These are phyloP conservation scores for Heliconius hewitsoni DNA, from an alignment of 1,140 invertebrate genomes.

Conservation along the genomic window DNA sequence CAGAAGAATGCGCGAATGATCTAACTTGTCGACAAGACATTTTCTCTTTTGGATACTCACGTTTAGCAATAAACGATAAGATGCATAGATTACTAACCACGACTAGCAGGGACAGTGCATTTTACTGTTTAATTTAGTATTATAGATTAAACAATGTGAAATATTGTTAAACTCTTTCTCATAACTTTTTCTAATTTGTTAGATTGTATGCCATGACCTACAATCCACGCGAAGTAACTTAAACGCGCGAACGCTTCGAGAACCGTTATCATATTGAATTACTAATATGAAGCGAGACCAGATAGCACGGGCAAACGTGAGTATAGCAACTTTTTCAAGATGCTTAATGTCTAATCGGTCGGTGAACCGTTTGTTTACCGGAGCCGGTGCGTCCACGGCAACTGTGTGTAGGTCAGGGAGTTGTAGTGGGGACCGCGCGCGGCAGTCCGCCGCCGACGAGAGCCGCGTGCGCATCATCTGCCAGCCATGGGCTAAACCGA, in stretches of 20 bases:
- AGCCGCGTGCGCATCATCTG: conserved; percentile 58
- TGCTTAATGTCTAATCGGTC: conserved; percentile 67
- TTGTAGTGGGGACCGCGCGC: conserved; percentile 52
- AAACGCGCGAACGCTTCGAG: conserved; percentile 58
- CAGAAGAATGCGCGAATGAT: conserved; percentile 48
- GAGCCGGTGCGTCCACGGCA: conserved; percentile 54
- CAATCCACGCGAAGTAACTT: conserved; percentile 50
- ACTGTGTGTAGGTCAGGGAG: conserved; percentile 68
- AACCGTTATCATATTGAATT: conserved; percentile 75
- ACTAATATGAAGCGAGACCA: conserved; percentile 61
- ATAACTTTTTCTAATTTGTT: conserved; percentile 27
- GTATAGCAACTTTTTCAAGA: conserved; percentile 51
- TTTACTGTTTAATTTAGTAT: neutral
- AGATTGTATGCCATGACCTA: conserved; percentile 59
- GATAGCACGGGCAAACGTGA: conserved; percentile 43
- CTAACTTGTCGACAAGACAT: conserved; percentile 43
- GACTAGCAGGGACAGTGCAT: neutral
- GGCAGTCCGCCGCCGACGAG: conserved; percentile 61
- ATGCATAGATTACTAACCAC: neutral
- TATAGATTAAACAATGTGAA: neutral
- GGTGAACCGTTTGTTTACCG: conserved; percentile 79
- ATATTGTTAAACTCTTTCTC: neutral
- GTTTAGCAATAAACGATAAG: neutral
- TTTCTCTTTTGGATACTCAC: conserved; percentile 53
- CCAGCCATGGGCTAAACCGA: conserved; percentile 57